phyloP scores from a whole-genome alignment of 2,797 vertebrate species.

The Gambusia yucatana region DNA sequence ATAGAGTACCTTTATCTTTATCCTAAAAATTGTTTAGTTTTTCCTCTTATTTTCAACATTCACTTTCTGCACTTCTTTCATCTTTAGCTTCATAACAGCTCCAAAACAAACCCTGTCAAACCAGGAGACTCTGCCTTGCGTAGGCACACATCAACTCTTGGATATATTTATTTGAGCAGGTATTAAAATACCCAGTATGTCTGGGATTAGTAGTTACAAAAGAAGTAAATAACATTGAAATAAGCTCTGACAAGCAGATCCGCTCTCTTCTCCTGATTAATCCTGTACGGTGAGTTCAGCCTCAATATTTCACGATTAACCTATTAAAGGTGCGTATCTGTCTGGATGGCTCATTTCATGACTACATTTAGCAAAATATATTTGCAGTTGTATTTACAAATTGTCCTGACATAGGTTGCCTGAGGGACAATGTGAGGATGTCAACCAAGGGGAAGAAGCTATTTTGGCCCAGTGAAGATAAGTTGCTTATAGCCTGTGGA shows the following conservation, averaged over 20 bases:
- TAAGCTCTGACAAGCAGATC: conserved; percentile 34
- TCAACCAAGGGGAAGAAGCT: conserved; percentile 31
- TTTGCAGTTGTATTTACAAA: conserved; percentile 26
- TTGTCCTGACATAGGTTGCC: conserved; percentile 36
- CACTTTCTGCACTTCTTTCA: neutral
- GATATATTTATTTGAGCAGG: neutral
- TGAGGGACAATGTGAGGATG: conserved; percentile 21
- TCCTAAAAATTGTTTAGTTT: neutral
- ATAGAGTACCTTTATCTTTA: neutral
- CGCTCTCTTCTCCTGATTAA: conserved; percentile 22
- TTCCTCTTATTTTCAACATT: neutral
- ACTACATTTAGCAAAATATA: conserved; percentile 12
- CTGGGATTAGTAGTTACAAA: conserved; percentile 15
- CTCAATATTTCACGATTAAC: conserved; percentile 3
- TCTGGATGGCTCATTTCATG: conserved; percentile 27
- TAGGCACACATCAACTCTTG: neutral
- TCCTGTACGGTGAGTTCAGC: conserved; percentile 15
- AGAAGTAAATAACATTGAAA: conserved; percentile 21
- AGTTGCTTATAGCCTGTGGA: conserved; percentile 25
- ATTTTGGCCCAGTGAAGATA: conserved; percentile 37
- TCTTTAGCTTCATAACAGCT: neutral
- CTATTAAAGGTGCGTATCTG: conserved; percentile 27
- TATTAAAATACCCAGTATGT: conserved; percentile 7
- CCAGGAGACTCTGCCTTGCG: neutral
- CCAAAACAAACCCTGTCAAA: neutral